Evolutionary conservation across 2,888 invertebrate species (phyloP).

Genomic region (Atethmia centrago): DNA sequence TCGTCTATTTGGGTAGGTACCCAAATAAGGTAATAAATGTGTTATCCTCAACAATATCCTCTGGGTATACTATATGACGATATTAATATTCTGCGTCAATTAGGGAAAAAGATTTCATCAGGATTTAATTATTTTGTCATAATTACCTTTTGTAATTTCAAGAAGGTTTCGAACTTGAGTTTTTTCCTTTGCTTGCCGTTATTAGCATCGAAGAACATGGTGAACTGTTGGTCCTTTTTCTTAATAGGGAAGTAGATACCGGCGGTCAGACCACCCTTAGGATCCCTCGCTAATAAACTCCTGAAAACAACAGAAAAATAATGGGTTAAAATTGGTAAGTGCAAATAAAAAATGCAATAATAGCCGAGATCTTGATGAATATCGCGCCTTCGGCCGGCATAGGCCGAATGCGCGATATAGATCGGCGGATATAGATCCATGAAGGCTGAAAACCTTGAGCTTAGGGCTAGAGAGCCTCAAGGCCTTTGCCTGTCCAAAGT

Average conservation of each 20-base stretch:
- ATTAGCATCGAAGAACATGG: slow-evolving; percentile 94
- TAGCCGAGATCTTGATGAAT: background rate
- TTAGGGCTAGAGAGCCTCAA: background rate
- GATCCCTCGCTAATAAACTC: slow-evolving; percentile 95
- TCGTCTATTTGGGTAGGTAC: background rate
- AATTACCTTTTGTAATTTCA: slow-evolving; percentile 91
- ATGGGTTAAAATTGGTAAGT: background rate
- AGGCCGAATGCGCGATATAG: too few relatives aligned
- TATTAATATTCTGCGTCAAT: background rate
- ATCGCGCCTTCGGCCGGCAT: background rate
- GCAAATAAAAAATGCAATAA: background rate
- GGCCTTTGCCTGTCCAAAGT: background rate
- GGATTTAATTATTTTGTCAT: background rate
- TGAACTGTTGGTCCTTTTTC: slow-evolving; percentile 92
- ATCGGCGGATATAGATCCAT: too few relatives aligned
- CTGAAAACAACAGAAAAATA: slow-evolving; percentile 80
- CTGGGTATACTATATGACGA: background rate
- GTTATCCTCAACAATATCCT: slow-evolving; percentile 1
- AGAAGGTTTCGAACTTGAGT: slow-evolving; percentile 93
- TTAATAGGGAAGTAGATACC: slow-evolving; percentile 96
- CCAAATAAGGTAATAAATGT: background rate
- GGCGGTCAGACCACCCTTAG: slow-evolving; percentile 95
- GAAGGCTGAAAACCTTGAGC: background rate
- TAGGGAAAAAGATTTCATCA: background rate
- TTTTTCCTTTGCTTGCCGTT: slow-evolving; percentile 94